Evolutionary conservation across 2,888 invertebrate species (phyloP), one percentile per base, ranked within the genome.

Genomic region (Teleiodes luculella): DNA sequence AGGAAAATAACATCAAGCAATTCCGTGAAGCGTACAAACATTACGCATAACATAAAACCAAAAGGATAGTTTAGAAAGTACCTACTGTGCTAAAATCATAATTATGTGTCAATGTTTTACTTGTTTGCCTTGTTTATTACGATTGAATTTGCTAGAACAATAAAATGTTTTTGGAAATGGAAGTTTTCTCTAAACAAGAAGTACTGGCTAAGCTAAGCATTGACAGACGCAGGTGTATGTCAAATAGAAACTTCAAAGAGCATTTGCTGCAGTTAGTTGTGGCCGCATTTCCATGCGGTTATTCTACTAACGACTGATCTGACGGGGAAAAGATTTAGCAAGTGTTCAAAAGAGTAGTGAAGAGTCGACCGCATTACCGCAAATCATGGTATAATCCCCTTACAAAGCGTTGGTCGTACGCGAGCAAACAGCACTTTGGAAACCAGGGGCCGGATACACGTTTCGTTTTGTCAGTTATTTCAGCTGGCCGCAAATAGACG

Each of bases 391-490:
- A 73, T 83, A 79, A 83, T 83, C 80, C 68, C 65, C 65, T 60
- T 70, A 71, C 69, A 76, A 78, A 80, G 67, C 62, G 64, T 65
- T 64, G 66, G 63, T 59, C 60, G 65, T 65, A 59, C 63, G 59
- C 55, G 67, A 65, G 70, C 63, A 72, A 73, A 76, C 66, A 74
- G 60, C 62, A 67, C 65, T 68, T 67, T 57, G 60, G 63, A 63
- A 59, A 56, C 67, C 70, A 72, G 16, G 71, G 70, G 70, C 78
- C 77, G 78, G 78, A 80, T 76, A 76, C 72, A 73, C 74, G 76
- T 76, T 78, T 71, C 74, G 72, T 80, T 81, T 79, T 74, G 73
- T 74, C 68, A 74, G 80, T 79, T 83, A 82, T 83, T 83, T 82
- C 66, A 73, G 76, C 77, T 63, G 67, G 70, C 77, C 74, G 66